These are phyloP conservation scores for Cepaea nemoralis DNA, from an alignment of 1,140 invertebrate species.

Conservation along the genomic window DNA sequence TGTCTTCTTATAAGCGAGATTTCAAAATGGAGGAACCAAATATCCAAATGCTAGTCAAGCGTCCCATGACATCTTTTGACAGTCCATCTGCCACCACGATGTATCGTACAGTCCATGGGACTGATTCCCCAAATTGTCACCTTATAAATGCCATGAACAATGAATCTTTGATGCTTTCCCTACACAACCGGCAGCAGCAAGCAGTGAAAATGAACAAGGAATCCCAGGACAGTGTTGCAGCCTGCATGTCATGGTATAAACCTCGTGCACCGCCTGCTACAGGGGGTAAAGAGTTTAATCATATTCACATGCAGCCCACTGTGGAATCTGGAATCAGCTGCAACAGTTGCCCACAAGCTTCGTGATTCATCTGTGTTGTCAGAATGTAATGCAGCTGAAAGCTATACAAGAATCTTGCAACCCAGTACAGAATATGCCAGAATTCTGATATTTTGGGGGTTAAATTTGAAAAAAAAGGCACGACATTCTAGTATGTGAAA, in stretches of 20 bases:
- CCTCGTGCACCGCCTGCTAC: conserved; percentile 39
- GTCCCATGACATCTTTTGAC: conserved; percentile 65
- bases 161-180: conserved; percentile 57
- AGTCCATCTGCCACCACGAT: conserved; percentile 58
- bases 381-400: background rate
- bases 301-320: conserved; percentile 24
- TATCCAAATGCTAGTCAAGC: conserved; percentile 55
- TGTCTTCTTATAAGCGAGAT: conserved; percentile 62
- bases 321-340: background rate
- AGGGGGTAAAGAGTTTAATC: conserved; percentile 33
- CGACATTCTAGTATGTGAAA: too few relatives aligned
- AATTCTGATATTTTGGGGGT: too few relatives aligned
- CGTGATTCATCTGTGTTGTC: background rate
- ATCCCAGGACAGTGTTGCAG: conserved; percentile 62
- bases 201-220: conserved; percentile 52
- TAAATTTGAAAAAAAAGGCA: background rate
- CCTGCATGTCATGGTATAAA: conserved; percentile 62
- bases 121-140: conserved; percentile 55
- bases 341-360: background rate
- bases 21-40: conserved; percentile 48
- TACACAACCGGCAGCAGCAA: conserved; percentile 52
- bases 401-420: background rate
- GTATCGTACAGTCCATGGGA: conserved; percentile 64
- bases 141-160: conserved; percentile 61
- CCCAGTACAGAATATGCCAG: background rate